Percentiles rank a stretch among this genome's conserved stretches.
These are phyloP conservation scores for Nothura maculosa DNA, from an alignment of 2,797 vertebrate species.

Conservation along the genomic window DNA sequence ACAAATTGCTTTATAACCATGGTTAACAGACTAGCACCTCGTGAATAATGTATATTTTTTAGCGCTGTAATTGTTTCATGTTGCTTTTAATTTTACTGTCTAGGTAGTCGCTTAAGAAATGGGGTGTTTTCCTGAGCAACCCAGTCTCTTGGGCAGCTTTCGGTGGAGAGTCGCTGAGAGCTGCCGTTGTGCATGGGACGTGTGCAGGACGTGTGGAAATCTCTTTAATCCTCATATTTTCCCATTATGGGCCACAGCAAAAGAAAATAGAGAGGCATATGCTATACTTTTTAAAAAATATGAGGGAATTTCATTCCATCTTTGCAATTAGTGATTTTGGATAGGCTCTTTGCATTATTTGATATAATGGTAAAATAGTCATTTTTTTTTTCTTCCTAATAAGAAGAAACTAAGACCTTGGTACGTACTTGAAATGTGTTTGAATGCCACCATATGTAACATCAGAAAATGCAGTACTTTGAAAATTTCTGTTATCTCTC, in stretches of 20 bases:
- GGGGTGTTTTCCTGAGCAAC: background rate
- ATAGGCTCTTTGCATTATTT: background rate
- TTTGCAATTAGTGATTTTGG: background rate
- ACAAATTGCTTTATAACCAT: constrained; percentile 2
- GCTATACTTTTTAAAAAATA: background rate
- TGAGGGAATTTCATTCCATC: background rate
- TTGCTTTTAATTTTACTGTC: constrained; percentile 22
- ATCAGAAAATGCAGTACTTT: background rate
- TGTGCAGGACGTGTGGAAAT: too few species aligned
- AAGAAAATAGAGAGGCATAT: background rate
- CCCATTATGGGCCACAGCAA: background rate
- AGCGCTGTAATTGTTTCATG: constrained; percentile 12
- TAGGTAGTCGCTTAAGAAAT: constrained; percentile 21
- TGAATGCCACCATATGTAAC: constrained; percentile 3
- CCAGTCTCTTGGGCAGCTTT: background rate
- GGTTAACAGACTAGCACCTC: background rate
- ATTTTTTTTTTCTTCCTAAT: background rate
- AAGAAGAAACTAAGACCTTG: background rate
- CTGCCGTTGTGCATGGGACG: too few species aligned
- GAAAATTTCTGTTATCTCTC: background rate
- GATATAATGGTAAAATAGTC: background rate
- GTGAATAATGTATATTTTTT: constrained; percentile 23
- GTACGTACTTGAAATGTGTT: background rate
- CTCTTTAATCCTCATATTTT: background rate
- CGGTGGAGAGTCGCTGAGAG: too few species aligned